Conservation (phyloP, 2,888 invertebrate species). For the Bombyx huttoni region DNA sequence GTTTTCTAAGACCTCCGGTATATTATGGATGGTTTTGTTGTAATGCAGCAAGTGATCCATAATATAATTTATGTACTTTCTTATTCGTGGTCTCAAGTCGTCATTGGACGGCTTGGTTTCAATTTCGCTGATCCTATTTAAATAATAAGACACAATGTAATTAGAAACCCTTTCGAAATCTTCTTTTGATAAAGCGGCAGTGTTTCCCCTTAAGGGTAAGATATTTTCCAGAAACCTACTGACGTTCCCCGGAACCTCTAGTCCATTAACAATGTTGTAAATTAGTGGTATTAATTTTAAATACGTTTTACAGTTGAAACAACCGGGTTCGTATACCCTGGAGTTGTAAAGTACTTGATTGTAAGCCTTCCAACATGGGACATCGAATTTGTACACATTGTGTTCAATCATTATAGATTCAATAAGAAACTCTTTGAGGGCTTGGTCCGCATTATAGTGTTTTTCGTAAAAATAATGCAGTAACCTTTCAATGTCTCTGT, state of each 20-base stretch:
- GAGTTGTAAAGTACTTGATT: slow-evolving; percentile 33
- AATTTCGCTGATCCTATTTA: slow-evolving; percentile 15
- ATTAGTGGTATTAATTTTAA: slow-evolving; percentile 21
- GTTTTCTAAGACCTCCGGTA: slow-evolving; percentile 23
- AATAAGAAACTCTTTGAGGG: slow-evolving; percentile 25
- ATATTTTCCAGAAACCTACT: slow-evolving; percentile 9
- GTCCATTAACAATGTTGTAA: slow-evolving; percentile 27
- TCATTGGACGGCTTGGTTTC: slow-evolving; percentile 12
- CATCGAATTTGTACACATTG: slow-evolving; percentile 28
- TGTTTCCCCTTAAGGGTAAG: slow-evolving; percentile 5
- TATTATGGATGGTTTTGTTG: slow-evolving; percentile 21
- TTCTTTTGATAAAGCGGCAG: slow-evolving; percentile 11
- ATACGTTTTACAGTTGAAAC: slow-evolving; percentile 10
- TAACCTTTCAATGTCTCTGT: slow-evolving; percentile 23
- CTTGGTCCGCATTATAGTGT: slow-evolving; percentile 30
- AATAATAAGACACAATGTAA: slow-evolving; percentile 18
- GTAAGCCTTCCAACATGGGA: slow-evolving; percentile 31
- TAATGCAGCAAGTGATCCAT: slow-evolving; percentile 17
- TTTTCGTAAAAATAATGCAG: slow-evolving; percentile 35
- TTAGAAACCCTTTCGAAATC: slow-evolving; percentile 16
- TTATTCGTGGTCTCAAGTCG: slow-evolving; percentile 11
- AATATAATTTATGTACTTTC: slow-evolving; percentile 8
- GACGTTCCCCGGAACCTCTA: slow-evolving; percentile 19
- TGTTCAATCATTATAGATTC: slow-evolving; percentile 17
- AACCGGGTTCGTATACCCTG: slow-evolving; percentile 20